Evolutionary conservation across 2,888 invertebrate genomes (phyloP), one percentile per base, ranked within the genome.

Genomic region (Sericinus montela): DNA sequence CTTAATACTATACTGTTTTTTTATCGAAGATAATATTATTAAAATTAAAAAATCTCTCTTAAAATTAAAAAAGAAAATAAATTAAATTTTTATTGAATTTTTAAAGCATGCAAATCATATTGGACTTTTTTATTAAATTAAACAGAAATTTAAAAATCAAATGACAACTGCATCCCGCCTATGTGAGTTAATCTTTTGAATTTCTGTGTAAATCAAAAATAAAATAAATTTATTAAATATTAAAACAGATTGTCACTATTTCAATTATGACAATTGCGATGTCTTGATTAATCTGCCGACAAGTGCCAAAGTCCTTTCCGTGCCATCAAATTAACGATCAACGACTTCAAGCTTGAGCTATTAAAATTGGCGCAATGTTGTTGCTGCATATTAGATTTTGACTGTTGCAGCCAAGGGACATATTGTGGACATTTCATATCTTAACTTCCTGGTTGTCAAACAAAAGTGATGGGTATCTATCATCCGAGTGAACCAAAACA

Each of bases 321-420:
- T 39, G 28, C 37, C 39, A 49, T 40, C 34, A 49, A 40, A 48
- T 49, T 39, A 44, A 44, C 49, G 29, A 44, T 32, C 40, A 40
- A 39, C 13, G 40, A 45, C 38, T 49, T 49, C 44, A 44, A 14
- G 42, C 42, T 37, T 37, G 44, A 40, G 49, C 23, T 36, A 23
- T 23, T 13, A 44, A 14, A 37, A n/a, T 48, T 48, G 43, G 48
- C 48, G 32, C 37, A 16, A 38, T 37, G 30, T 23, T 42, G 15
- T 37, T 42, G 32, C 44, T 44, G 29, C 10, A 44, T 39, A 34
- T 49, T 44, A 40, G 10, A 28, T 48, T 34, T 48, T 48, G 39
- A 39, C 38, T 15, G 32, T 28, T 9, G 28, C 28, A 43, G 38
- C 43, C 25, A 15, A n/a, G 15, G 13, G 19, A 47, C 6, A 29